Percentiles rank a stretch among this genome's conserved stretches.
Conservation (phyloP, 2,797 vertebrate species). For the Gila robusta region DNA sequence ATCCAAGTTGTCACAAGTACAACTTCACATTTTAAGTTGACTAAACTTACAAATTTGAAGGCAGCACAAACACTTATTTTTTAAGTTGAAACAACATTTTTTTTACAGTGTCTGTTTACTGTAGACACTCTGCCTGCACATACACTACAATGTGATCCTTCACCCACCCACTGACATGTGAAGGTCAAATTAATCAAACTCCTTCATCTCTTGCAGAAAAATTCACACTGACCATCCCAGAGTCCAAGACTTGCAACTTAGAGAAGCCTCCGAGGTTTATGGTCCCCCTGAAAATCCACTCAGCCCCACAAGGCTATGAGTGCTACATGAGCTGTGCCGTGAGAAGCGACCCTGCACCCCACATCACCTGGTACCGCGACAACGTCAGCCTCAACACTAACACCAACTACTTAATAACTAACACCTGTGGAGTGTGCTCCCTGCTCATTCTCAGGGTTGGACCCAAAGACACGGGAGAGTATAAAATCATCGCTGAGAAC, state of each 20-base stretch:
- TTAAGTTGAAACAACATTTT: too few relatives aligned
- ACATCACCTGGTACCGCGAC: constrained; percentile 89
- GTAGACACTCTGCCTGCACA: neutral
- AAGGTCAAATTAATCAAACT: neutral
- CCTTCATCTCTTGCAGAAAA: constrained; percentile 77
- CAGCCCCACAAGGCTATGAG: constrained; percentile 87
- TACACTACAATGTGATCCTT: neutral
- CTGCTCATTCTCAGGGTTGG: constrained; percentile 85
- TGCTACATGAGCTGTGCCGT: constrained; percentile 93
- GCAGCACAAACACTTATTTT: too few relatives aligned
- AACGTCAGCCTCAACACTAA: constrained; percentile 84
- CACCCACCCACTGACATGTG: neutral
- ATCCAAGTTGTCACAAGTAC: too few relatives aligned
- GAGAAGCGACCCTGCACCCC: constrained; percentile 84
- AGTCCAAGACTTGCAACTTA: constrained; percentile 76
- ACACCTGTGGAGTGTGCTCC: constrained; percentile 91
- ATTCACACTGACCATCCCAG: constrained; percentile 72
- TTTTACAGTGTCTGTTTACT: neutral
- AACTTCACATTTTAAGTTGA: too few relatives aligned
- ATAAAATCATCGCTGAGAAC: constrained; percentile 85
- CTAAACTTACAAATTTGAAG: too few relatives aligned
- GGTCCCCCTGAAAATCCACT: constrained; percentile 85
- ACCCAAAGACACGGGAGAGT: constrained; percentile 84
- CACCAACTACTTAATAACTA: constrained; percentile 83
- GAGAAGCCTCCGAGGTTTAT: constrained; percentile 84